Base-by-base conservation (phyloP, 2,888 invertebrate genomes). In the Onthophagus sagittarius region DNA sequence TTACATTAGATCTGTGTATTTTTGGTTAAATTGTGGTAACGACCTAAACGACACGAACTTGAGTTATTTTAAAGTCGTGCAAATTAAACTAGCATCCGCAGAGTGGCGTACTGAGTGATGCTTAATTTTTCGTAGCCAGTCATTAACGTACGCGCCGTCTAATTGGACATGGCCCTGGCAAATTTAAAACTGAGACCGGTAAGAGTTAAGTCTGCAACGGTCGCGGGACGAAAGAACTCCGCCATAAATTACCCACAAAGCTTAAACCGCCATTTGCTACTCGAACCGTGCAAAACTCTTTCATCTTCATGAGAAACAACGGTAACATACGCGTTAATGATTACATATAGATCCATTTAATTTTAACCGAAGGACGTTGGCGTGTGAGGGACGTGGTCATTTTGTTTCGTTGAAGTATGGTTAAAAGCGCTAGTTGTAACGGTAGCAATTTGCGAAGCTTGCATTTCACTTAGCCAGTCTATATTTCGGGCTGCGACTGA, bases 401-500 rank as follows among this genome's bases (percentile, higher is more conserved):
- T 53, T 53, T 53, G 11, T 53, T 53, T 53, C 39, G 39, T 53
- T 23, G 70, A 32, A 70, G 39, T 33, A 70, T 15, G 15, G 33
- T 14, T 32, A 15, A 70, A 31, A 33, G 70, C 33, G 39, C 39
- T 53, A 53, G 39, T 53, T 53, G 39, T 53, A 53, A 53, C 39
- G 23, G 67, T 72, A 74, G 74, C 75, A 73, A 71, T 75, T 74
- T 75, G 73, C 73, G 73, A 74, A 74, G 67, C 74, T 77, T 78
- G 77, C 77, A 75, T 77, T 79, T 78, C 77, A 78, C 78, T 78
- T 77, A 75, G 74, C 76, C 75, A 79, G 39, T 78, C 78, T 77
- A 79, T 79, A 78, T 79, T 78, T 81, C 79, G 79, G 75, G 77
- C 80, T 82, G 82, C 75, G 77, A 80, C 80, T 82, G 82, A 82